Percentiles rank a stretch among this genome's conserved stretches.
phyloP scores from a whole-genome alignment of 2,888 invertebrate species.

The Teleogryllus oceanicus region DNA sequence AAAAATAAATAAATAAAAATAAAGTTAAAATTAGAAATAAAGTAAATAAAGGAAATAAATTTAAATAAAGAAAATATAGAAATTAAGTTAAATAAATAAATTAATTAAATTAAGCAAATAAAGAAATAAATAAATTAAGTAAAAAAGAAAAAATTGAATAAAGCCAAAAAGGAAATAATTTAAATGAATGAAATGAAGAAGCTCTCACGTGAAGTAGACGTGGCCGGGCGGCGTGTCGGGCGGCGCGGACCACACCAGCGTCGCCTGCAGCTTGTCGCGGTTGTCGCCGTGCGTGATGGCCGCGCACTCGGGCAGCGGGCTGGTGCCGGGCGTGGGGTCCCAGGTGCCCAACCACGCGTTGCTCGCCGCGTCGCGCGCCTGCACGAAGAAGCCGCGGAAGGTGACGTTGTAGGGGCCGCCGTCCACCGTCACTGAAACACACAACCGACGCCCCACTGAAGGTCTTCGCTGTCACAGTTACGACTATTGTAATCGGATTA shows the following conservation, averaged over 20 bases:
- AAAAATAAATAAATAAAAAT: no score
- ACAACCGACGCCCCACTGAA: not conserved
- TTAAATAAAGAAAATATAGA: no score
- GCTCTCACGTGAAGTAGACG: conserved; percentile 78
- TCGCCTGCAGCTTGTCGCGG: conserved; percentile 67
- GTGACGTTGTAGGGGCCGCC: conserved; percentile 45
- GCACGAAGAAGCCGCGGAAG: conserved; percentile 81
- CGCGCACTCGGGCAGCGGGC: conserved; percentile 72
- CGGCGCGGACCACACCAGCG: conserved; percentile 72
- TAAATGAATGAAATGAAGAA: no score
- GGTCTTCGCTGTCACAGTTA: no score
- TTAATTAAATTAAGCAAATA: no score
- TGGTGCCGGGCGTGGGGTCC: conserved; percentile 67
- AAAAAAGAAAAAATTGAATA: no score
- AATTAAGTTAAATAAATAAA: no score
- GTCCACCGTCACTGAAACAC: conserved; percentile 55
- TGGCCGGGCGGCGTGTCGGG: conserved; percentile 60
- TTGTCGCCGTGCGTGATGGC: conserved; percentile 77
- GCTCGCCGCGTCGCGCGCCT: conserved; percentile 68
- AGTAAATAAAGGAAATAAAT: no score
- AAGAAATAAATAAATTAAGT: no score
- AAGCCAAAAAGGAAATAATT: no score
- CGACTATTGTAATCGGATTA: no score
- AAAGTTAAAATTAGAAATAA: no score
- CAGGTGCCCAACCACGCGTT: conserved; percentile 74